Percentiles rank a stretch among this genome's conserved stretches.
Evolutionary conservation across 2,797 vertebrate genomes (phyloP).

Genomic region (Petrocephalus sullivani): DNA sequence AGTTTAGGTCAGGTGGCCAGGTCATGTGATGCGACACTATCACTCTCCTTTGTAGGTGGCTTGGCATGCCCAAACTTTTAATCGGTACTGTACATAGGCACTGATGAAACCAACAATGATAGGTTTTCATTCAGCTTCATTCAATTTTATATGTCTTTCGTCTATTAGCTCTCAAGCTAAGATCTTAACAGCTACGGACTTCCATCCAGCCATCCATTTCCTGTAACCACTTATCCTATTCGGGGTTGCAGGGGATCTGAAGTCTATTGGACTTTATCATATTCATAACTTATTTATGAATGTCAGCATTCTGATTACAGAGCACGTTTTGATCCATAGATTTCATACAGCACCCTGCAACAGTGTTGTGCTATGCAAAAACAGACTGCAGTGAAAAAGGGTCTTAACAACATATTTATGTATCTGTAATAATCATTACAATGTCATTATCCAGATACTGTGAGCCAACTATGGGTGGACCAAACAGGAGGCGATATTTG

Average conservation of each 20-base stretch:
- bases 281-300: background rate
- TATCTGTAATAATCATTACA: conserved; percentile 1
- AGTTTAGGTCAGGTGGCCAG: background rate
- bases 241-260: too few species aligned
- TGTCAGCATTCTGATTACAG: background rate
- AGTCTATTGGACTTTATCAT: background rate
- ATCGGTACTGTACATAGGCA: background rate
- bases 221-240: too few species aligned
- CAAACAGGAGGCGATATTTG: background rate
- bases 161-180: background rate
- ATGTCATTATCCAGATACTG: background rate
- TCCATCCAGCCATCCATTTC: background rate
- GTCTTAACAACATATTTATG: background rate
- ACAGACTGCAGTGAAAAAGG: background rate
- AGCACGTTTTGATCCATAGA: background rate
- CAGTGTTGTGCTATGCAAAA: background rate
- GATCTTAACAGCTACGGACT: background rate
- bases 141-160: background rate
- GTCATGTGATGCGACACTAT: background rate
- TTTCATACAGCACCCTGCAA: background rate
- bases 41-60: background rate
- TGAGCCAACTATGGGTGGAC: background rate
- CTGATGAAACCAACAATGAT: background rate
- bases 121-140: background rate
- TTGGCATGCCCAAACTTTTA: background rate